Base-by-base conservation (phyloP, 2,888 invertebrate genomes). In the Physocephala rufipes region DNA sequence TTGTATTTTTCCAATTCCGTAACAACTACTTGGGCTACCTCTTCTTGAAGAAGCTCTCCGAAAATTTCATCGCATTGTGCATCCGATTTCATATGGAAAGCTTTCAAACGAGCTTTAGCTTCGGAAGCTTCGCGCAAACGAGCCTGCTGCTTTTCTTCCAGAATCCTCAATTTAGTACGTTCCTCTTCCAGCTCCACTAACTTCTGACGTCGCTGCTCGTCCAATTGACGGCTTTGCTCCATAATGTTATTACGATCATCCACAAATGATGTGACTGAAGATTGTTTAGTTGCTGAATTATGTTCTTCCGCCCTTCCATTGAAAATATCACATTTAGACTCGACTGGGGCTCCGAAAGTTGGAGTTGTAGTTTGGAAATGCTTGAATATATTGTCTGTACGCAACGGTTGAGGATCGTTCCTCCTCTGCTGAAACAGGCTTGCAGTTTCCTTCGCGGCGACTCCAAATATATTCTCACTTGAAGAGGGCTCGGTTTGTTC, bases 181-280 rank as follows among this genome's bases (percentile, higher is more conserved):
- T 76, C 79, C 69, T 74, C 78, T 70, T 81, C 80, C 73, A 71
- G 59, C 71, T 75, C 75, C 70, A 75, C 77, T 70, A 71, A 74
- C 75, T 74, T 74, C 67, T 74, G 66, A 69, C 77, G 64, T 66
- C 73, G 77, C 75, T 78, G 71, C 73, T 80, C 76, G 75, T 79
- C 72, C 70, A 73, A 70, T 74, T 76, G 70, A 69, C 75, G 71
- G 75, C 74, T 67, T 67, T 76, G 76, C 73, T 76, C 71, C 61
- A 76, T 71, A 73, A 78, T 70, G 73, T 70, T 45, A 73, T 66
- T 53, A n/a, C 21, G n/a, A 21, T 5, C 53, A 21, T 53, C 21
- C 12, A 12, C 49, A 49, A 19, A 15, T 49, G 36, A 36, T 36
- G 21, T 7, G 7, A 15, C 15, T 58, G 58, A 21, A 7, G 5